Conservation (phyloP, 2,888 invertebrate genomes). For the Ophion ventricosus region DNA sequence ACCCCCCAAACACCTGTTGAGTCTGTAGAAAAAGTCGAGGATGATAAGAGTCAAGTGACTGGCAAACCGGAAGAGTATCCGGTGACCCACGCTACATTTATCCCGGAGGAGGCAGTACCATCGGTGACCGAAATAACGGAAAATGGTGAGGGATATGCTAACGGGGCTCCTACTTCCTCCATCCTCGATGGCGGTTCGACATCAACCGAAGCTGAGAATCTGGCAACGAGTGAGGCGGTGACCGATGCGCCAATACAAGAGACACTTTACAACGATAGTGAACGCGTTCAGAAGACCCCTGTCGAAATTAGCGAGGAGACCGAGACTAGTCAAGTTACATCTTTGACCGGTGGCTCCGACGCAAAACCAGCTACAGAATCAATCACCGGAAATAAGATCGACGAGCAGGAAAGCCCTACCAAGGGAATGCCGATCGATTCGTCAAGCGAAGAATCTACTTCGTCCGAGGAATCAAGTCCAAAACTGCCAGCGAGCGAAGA, state of each 20-base stretch:
- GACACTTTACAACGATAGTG: slow-evolving; percentile 33
- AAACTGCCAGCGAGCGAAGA: slow-evolving; percentile 64
- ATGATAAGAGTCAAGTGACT: slow-evolving; percentile 17
- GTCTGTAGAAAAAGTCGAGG: slow-evolving; percentile 39
- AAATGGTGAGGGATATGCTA: not conserved
- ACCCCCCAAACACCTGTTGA: slow-evolving; percentile 6
- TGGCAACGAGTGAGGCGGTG: slow-evolving; percentile 12
- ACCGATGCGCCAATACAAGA: slow-evolving; percentile 44
- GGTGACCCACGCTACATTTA: slow-evolving; percentile 10
- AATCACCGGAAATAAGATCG: slow-evolving; percentile 63
- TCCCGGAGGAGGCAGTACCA: slow-evolving; percentile 47
- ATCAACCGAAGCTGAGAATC: slow-evolving; percentile 25
- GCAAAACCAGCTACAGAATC: slow-evolving; percentile 62
- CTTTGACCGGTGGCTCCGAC: slow-evolving; percentile 47
- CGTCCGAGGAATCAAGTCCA: slow-evolving; percentile 65
- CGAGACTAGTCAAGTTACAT: slow-evolving; percentile 54
- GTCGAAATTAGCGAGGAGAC: slow-evolving; percentile 57
- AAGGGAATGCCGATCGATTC: slow-evolving; percentile 67
- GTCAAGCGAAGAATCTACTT: slow-evolving; percentile 67
- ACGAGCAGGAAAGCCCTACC: slow-evolving; percentile 71
- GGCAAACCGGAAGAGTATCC: slow-evolving; percentile 48
- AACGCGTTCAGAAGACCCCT: slow-evolving; percentile 54
- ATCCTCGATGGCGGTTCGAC: not conserved
- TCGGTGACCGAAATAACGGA: slow-evolving; percentile 39
- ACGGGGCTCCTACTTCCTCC: slow-evolving; percentile 17